Evolutionary conservation across 2,888 invertebrate genomes (phyloP).

Genomic region (Drosophila birchii): DNA sequence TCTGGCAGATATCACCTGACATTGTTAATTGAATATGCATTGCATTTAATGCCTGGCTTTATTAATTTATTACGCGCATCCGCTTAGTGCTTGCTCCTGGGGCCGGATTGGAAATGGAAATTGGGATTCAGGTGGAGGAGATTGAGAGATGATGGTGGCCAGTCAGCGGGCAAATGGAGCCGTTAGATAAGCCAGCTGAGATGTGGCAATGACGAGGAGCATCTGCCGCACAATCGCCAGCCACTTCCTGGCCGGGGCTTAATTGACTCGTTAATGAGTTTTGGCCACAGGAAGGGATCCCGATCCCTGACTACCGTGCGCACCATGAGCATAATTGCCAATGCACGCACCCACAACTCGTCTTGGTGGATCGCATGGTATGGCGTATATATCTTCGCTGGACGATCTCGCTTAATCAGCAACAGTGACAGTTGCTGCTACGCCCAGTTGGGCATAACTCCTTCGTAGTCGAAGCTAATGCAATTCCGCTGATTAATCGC

Average conservation of each 20-base stretch:
- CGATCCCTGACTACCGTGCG: conserved; percentile 26
- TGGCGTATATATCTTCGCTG: conserved; percentile 51
- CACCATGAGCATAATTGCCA: conserved; percentile 69
- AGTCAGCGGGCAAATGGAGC: conserved; percentile 57
- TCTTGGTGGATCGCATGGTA: conserved; percentile 16
- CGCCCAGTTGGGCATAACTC: conserved; percentile 57
- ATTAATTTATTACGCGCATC: conserved; percentile 82
- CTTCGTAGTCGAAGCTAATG: conserved; percentile 61
- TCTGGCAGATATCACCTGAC: conserved; percentile 73
- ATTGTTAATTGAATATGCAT: conserved; percentile 81
- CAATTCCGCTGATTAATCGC: conserved; percentile 81
- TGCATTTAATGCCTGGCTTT: conserved; percentile 75
- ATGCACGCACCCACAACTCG: conserved; percentile 75
- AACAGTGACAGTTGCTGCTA: conserved; percentile 75
- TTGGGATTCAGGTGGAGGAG: conserved; percentile 25
- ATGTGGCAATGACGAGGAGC: conserved; percentile 10
- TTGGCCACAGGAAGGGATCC: conserved; percentile 27
- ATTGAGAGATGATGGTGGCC: conserved; percentile 36
- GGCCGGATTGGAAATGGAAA: conserved; percentile 1
- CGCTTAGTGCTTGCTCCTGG: conserved; percentile 64
- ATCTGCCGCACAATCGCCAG: conserved; percentile 29
- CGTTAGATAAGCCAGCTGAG: conserved; percentile 69
- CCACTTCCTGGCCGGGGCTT: conserved; percentile 73
- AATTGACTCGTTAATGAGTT: conserved; percentile 78
- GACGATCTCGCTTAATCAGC: conserved; percentile 72